phyloP scores from a whole-genome alignment of 2,113 vertebrate species.

The Coryphaenoides rupestris region DNA sequence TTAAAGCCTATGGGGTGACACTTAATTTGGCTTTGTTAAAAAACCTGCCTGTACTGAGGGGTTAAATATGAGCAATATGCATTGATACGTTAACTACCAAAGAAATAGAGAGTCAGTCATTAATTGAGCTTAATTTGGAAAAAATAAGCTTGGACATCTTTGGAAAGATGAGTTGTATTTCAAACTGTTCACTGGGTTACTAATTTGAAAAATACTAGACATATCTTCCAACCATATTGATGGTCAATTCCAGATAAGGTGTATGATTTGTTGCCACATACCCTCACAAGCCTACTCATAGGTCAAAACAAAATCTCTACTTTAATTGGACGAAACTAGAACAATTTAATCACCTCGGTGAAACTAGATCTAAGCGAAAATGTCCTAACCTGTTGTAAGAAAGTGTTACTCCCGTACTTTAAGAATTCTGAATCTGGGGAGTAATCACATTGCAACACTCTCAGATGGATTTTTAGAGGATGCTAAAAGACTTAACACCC shows the following conservation, averaged over 20 bases:
- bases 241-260: slow-evolving; percentile 53
- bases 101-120: slow-evolving; percentile 61
- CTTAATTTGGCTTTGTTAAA: slow-evolving; percentile 68
- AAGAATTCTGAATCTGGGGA: slow-evolving; percentile 63
- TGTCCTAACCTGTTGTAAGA: slow-evolving; percentile 47
- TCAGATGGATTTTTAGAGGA: slow-evolving; percentile 50
- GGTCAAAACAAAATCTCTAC: slow-evolving; percentile 49
- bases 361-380: slow-evolving; percentile 73
- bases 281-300: slow-evolving; percentile 55
- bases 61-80: slow-evolving; percentile 65
- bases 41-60: slow-evolving; percentile 63
- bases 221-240: slow-evolving; percentile 64
- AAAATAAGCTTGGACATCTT: slow-evolving; percentile 69
- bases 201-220: slow-evolving; percentile 69
- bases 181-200: slow-evolving; percentile 62
- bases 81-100: slow-evolving; percentile 77
- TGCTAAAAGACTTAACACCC: slow-evolving; percentile 43
- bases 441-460: slow-evolving; percentile 69
- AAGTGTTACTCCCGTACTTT: slow-evolving; percentile 57
- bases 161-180: slow-evolving; percentile 64
- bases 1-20: slow-evolving; percentile 70
- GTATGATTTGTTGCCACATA: slow-evolving; percentile 54
- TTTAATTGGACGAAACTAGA: slow-evolving; percentile 65
- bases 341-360: slow-evolving; percentile 45
- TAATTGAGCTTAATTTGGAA: slow-evolving; percentile 70